Percentiles rank a stretch among this genome's conserved stretches.
Conservation (phyloP, 2,113 vertebrate genomes). For the Atrichornis clamosus region DNA sequence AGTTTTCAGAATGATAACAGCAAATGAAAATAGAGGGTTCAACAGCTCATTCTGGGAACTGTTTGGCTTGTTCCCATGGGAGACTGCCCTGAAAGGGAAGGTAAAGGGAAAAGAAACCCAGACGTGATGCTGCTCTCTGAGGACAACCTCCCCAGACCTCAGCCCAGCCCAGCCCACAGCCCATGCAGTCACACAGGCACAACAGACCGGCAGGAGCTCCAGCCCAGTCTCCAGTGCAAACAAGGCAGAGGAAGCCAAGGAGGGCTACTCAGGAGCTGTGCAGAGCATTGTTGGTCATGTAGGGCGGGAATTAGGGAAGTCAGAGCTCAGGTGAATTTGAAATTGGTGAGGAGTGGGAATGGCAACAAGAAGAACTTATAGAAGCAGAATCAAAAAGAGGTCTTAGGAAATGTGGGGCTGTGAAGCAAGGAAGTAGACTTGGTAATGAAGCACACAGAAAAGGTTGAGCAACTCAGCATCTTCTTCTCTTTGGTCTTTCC, state of each 20-base stretch:
- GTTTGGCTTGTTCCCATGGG: background rate
- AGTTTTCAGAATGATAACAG: background rate
- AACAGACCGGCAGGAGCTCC: background rate
- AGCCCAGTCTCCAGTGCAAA: background rate
- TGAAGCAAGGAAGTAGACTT: background rate
- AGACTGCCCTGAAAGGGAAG: background rate
- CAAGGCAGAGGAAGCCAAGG: background rate
- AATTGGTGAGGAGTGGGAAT: background rate
- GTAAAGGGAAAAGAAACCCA: fast-evolving
- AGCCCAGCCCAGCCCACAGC: background rate
- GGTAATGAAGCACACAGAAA: background rate
- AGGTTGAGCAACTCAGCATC: background rate
- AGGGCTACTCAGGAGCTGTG: background rate
- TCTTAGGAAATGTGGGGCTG: background rate
- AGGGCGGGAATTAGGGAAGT: background rate
- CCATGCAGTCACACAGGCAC: background rate
- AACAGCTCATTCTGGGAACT: background rate
- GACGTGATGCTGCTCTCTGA: background rate
- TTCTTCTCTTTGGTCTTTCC: background rate
- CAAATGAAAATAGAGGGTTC: background rate
- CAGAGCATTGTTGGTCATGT: fast-evolving
- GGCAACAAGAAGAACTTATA: background rate
- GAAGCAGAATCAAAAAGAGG: background rate
- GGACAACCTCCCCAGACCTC: background rate
- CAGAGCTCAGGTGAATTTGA: background rate